These are phyloP conservation scores for Aricia agestis DNA, from an alignment of 1,140 invertebrate species.

Conservation along the genomic window DNA sequence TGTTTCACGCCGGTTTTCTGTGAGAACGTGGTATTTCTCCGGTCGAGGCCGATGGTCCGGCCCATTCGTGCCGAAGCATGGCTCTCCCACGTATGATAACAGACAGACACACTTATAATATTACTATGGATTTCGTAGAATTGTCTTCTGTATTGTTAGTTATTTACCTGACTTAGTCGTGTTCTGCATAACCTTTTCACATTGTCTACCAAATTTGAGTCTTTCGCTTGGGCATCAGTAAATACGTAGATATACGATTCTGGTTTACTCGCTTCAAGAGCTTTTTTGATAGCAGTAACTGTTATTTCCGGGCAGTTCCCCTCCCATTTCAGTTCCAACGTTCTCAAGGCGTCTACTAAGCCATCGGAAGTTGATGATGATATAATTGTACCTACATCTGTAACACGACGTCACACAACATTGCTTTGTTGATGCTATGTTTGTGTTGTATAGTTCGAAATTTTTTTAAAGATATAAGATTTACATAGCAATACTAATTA, in stretches of 20 bases:
- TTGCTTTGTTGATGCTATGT: too few relatives aligned
- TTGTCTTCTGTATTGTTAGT: background rate
- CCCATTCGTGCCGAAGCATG: too few relatives aligned
- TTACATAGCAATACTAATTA: too few relatives aligned
- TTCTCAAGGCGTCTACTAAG: slow-evolving; percentile 55
- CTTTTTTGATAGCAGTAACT: slow-evolving; percentile 78
- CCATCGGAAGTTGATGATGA: slow-evolving; percentile 25
- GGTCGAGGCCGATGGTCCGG: too few relatives aligned
- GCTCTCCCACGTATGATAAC: too few relatives aligned
- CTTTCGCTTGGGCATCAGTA: slow-evolving; percentile 79
- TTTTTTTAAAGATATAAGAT: too few relatives aligned
- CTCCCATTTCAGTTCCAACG: slow-evolving; percentile 77
- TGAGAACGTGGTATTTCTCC: too few relatives aligned
- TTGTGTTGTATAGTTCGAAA: too few relatives aligned
- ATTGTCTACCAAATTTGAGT: slow-evolving; percentile 28
- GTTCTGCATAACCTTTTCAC: slow-evolving; percentile 40
- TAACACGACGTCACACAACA: background rate
- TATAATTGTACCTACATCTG: slow-evolving; percentile 25
- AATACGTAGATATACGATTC: slow-evolving; percentile 81
- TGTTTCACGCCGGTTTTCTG: too few relatives aligned
- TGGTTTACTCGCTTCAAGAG: slow-evolving; percentile 76
- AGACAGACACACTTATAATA: too few relatives aligned
- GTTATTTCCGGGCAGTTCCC: slow-evolving; percentile 82
- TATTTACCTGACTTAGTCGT: slow-evolving; percentile 39
- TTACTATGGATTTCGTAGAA: too few relatives aligned